Evolutionary conservation across 2,113 vertebrate species (phyloP).

Genomic region (human (Homo sapiens)): GRCh38 chr17:8684501-8685000

Average conservation of each 20-base stretch:
- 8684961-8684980: too few relatives aligned
- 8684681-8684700: background rate
- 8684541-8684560: background rate
- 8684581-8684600: background rate
- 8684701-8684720: background rate
- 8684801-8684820: background rate
- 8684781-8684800: background rate
- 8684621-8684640: background rate
- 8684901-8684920: background rate
- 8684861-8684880: background rate
- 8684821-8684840: background rate
- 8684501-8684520: background rate
- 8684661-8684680: background rate
- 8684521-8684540: background rate
- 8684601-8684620: background rate
- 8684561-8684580: background rate
- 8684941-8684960: background rate
- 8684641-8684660: background rate
- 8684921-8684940: background rate
- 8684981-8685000: too few relatives aligned
- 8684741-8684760: background rate
- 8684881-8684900: background rate
- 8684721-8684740: background rate
- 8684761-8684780: background rate
- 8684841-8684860: background rate